A percentile compares a stretch with the other conserved stretches of the same genome.
Evolutionary conservation across 2,797 vertebrate species (phyloP).

Genomic region (Valencia hispanica): DNA sequence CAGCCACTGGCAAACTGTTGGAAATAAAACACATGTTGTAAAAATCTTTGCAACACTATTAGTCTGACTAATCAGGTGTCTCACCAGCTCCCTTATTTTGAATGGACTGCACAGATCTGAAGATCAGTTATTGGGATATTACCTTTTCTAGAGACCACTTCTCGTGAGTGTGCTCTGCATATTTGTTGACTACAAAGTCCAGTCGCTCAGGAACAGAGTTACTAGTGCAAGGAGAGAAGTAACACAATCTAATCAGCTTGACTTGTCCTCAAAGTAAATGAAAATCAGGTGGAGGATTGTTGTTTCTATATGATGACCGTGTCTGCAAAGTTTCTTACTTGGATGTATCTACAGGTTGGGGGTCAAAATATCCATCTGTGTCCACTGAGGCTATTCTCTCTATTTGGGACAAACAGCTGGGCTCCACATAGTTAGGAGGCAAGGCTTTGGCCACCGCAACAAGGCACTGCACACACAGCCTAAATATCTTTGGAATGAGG

Average conservation of each 20-base stretch:
- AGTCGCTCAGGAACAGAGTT: slow-evolving; percentile 89
- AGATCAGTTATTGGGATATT: slow-evolving; percentile 46
- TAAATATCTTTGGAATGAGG: slow-evolving; percentile 88
- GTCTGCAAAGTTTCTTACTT: slow-evolving; percentile 77
- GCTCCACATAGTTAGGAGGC: slow-evolving; percentile 91
- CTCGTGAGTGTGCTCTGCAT: slow-evolving; percentile 94
- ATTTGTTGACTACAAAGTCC: slow-evolving; percentile 94
- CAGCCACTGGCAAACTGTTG: slow-evolving; percentile 91
- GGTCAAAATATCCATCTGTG: slow-evolving; percentile 89
- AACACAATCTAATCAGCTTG: background rate
- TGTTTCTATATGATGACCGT: slow-evolving; percentile 1
- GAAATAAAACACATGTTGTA: slow-evolving; percentile 22
- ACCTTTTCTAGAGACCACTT: slow-evolving; percentile 98
- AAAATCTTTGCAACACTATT: slow-evolving; percentile 23
- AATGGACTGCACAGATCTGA: slow-evolving; percentile 11
- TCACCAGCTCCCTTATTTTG: slow-evolving; percentile 1
- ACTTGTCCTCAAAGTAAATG: background rate
- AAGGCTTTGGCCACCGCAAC: slow-evolving; percentile 89
- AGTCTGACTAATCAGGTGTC: slow-evolving; percentile 1
- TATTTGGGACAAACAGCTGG: slow-evolving; percentile 80
- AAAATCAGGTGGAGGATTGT: background rate
- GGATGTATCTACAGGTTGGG: slow-evolving; percentile 90
- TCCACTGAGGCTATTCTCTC: slow-evolving; percentile 87
- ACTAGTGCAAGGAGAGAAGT: slow-evolving; percentile 68
- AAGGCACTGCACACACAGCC: slow-evolving; percentile 87